These are phyloP conservation scores for Micrasema longulum DNA, from an alignment of 1,140 invertebrate genomes.

Conservation along the genomic window DNA sequence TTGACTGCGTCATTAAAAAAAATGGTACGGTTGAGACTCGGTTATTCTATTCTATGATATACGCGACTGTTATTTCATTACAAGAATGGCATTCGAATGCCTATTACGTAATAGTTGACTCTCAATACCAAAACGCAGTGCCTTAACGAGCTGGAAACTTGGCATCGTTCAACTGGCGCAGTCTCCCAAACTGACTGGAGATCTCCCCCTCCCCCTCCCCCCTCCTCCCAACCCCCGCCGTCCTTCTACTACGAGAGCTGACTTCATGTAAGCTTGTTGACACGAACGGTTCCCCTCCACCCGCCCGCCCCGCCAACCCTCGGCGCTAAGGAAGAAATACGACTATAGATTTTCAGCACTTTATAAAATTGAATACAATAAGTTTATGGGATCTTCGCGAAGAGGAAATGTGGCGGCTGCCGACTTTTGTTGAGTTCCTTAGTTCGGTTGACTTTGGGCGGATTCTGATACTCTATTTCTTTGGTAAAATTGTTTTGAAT, in stretches of 20 bases:
- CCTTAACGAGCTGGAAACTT: background rate
- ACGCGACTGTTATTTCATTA: too few relatives aligned
- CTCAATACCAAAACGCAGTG: background rate
- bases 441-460: too few relatives aligned
- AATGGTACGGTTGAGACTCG: too few relatives aligned
- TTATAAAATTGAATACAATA: slow-evolving; percentile 35
- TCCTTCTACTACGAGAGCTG: background rate
- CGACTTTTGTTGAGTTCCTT: slow-evolving; percentile 12
- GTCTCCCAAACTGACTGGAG: background rate
- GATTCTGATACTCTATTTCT: too few relatives aligned
- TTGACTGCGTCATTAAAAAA: too few relatives aligned
- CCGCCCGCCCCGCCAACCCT: background rate
- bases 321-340: slow-evolving; percentile 27
- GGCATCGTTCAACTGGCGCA: background rate
- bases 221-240: background rate
- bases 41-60: too few relatives aligned
- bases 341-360: slow-evolving; percentile 30
- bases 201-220: background rate
- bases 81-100: too few relatives aligned
- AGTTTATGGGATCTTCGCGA: slow-evolving; percentile 25
- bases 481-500: too few relatives aligned
- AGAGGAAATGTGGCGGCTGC: slow-evolving; percentile 11
- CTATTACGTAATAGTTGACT: too few relatives aligned
- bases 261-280: slow-evolving; percentile 24
- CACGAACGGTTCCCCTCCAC: slow-evolving; percentile 4